Conservation (phyloP, 1,140 invertebrate genomes). For the Mamestra configurata region DNA sequence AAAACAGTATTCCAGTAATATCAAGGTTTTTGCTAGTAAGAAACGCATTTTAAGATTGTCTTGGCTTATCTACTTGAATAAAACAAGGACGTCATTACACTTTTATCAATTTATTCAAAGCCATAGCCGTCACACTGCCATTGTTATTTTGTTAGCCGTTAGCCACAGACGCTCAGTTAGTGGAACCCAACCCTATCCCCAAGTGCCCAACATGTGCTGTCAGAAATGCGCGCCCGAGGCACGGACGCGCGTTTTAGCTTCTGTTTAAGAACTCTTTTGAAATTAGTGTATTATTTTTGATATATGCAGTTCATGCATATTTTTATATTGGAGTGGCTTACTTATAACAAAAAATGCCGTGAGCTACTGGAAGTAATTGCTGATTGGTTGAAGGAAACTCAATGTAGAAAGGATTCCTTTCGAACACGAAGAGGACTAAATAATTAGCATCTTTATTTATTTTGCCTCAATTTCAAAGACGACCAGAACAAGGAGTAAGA, state of each 20-base stretch:
- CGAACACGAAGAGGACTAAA: background rate
- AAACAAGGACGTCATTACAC: no score
- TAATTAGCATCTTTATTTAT: background rate
- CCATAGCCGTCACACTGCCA: no score
- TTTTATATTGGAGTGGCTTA: slow-evolving; percentile 51
- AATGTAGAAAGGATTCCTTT: background rate
- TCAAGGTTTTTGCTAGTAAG: no score
- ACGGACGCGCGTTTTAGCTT: slow-evolving; percentile 83
- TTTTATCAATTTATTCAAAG: no score
- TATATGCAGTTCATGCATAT: slow-evolving; percentile 58
- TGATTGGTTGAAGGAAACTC: slow-evolving; percentile 14
- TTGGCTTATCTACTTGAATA: no score
- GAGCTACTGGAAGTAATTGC: slow-evolving; percentile 39
- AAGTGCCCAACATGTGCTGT: slow-evolving; percentile 64
- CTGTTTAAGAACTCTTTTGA: slow-evolving; percentile 80
- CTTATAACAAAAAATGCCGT: slow-evolving; percentile 40
- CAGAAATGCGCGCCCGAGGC: slow-evolving; percentile 75
- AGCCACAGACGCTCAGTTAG: slow-evolving; percentile 50
- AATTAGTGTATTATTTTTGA: slow-evolving; percentile 71
- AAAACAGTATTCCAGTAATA: no score
- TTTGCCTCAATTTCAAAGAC: background rate
- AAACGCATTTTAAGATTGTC: no score
- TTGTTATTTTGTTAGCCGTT: no score
- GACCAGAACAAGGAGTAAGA: background rate
- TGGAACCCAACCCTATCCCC: slow-evolving; percentile 64